Base-by-base conservation (phyloP, 2,113 vertebrate species). In the Gambusia affinis region DNA sequence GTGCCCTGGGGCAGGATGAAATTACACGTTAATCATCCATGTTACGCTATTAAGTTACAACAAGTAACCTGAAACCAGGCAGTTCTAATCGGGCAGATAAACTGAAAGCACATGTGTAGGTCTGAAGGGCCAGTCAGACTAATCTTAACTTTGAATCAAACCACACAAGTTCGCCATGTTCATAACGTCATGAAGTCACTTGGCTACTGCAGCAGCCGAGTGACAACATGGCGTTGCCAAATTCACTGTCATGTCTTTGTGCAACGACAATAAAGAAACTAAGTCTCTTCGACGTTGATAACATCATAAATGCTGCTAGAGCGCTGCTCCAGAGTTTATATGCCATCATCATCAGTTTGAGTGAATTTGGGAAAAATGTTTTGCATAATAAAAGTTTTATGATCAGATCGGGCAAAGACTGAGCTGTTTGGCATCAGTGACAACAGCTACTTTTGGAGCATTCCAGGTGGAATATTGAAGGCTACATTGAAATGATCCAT, bases 11-110 rank as follows among this genome's bases (percentile, higher is more conserved):
- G 47, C 33, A 8, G 30, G 2, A 73, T 61, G 12, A 28, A 68
- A 42, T 70, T 8, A 64, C 29, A 30, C 4, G 24, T 44, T 62
- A 27, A 72, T 62, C 22, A 60, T 60, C 68, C 12, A 70, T 64
- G 33, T 60, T 62, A 12, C 31, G 35, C 44, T 7, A 28, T 72
- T 65, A 17, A 4, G 42, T 57, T 70, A 60, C 27, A 4, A 54
- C 11, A 30, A 42, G 31, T 33, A 57, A 28, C 37, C 44, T 66
- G 42, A 42, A 82, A 67, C 37, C 42, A 17, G 72, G 63, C 24
- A 15, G 0, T 35, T 65, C 4, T 0, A 4, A 75, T 66, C 33
- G 67, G 44, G 0, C 28, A 61, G 37, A 72, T 29, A 54, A 74
- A 65, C 44, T 61, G 22, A 12, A 64, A 76, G 62, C 28, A 74